These are phyloP conservation scores for Megalonaias nervosa DNA, from an alignment of 1,140 invertebrate genomes.

Conservation along the genomic window DNA sequence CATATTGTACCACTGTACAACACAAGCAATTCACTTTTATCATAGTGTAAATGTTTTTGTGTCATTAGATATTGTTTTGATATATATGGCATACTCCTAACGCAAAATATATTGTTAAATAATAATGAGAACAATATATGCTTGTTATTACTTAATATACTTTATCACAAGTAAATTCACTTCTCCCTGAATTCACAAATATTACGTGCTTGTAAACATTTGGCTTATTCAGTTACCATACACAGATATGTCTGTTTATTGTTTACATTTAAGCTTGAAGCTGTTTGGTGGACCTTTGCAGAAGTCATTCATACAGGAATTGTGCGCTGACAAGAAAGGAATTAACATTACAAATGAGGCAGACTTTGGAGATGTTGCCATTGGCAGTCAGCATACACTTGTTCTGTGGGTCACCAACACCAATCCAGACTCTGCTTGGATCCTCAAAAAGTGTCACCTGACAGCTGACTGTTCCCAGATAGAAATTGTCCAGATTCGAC, in stretches of 20 bases:
- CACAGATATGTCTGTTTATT: neutral
- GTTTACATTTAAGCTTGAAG: conserved; percentile 14
- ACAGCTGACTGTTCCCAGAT: conserved; percentile 29
- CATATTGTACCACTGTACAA: no score
- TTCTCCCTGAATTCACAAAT: no score
- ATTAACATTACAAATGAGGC: conserved; percentile 19
- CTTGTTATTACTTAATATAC: no score
- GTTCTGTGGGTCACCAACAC: conserved; percentile 14
- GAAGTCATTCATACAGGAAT: conserved; percentile 24
- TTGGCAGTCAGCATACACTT: conserved; percentile 10
- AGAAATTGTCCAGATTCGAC: neutral
- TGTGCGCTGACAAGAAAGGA: conserved; percentile 25
- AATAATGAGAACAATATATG: no score
- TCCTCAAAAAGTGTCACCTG: conserved; percentile 20
- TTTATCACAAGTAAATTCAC: no score
- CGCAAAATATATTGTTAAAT: no score
- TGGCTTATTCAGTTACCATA: neutral
- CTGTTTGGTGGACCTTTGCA: conserved; percentile 17
- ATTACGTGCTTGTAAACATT: neutral
- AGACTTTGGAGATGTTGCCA: conserved; percentile 24
- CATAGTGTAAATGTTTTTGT: no score
- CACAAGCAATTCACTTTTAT: no score
- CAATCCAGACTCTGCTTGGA: conserved; percentile 1
- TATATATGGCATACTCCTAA: no score
- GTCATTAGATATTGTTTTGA: no score